A percentile compares a stretch with the other conserved stretches of the same genome.
These are phyloP conservation scores for Neoaliturus tenellus DNA, from an alignment of 2,888 invertebrate genomes.

Conservation along the genomic window DNA sequence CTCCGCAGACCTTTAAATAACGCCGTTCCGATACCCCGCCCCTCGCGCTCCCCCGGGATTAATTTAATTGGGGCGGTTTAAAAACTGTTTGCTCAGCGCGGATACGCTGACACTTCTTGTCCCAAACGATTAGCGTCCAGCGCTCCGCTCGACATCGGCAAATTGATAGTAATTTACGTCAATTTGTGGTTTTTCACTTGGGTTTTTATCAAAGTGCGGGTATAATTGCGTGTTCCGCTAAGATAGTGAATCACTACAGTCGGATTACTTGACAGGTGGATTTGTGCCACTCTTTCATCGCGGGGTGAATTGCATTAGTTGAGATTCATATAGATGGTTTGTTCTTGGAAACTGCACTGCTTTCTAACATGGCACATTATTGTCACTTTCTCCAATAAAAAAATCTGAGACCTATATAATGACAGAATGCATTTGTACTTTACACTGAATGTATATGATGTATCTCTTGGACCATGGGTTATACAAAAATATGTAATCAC, in stretches of 20 bases:
- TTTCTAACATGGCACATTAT: too few species aligned
- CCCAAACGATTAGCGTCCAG: conserved; percentile 3
- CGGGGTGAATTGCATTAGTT: too few species aligned
- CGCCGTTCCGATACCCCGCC: conserved; percentile 32
- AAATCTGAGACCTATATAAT: too few species aligned
- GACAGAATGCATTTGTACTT: too few species aligned
- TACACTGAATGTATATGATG: too few species aligned
- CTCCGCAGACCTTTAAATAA: conserved; percentile 58
- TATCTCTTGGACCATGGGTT: too few species aligned
- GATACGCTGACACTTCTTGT: not conserved
- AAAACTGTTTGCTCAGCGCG: conserved; percentile 63
- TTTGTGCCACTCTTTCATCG: too few species aligned
- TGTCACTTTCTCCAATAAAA: too few species aligned
- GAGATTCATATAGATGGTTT: too few species aligned
- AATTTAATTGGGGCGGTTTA: conserved; percentile 64
- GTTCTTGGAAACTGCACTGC: too few species aligned
- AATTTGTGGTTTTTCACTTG: conserved; percentile 27
- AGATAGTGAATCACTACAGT: not conserved
- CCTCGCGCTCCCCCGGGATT: conserved; percentile 45
- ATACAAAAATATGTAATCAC: too few species aligned
- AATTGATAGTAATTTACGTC: conserved; percentile 30
- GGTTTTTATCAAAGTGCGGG: too few species aligned
- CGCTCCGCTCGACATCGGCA: conserved; percentile 22
- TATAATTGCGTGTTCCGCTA: not conserved
- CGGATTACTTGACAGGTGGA: not conserved